phyloP scores from a whole-genome alignment of 2,888 invertebrate species.

The Machimus rusticus region DNA sequence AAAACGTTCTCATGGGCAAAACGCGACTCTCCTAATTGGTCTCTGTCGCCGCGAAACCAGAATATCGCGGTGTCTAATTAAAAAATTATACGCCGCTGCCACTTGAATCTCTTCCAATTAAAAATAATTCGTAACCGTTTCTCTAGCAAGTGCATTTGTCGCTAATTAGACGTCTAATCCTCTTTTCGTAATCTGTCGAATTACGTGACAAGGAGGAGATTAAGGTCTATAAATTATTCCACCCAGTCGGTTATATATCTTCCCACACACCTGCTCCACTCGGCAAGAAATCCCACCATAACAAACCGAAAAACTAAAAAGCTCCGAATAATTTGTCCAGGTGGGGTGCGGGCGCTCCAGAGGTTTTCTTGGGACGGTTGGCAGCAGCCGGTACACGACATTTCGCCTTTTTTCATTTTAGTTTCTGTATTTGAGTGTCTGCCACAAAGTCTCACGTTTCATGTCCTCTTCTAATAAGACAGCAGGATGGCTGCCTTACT shows the following conservation, averaged over 20 bases:
- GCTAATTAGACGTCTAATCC: slow-evolving; percentile 38
- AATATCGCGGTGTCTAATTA: background rate
- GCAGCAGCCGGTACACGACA: background rate
- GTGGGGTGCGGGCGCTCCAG: background rate
- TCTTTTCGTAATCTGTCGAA: slow-evolving; percentile 32
- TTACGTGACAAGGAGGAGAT: slow-evolving; percentile 38
- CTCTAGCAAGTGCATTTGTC: slow-evolving; percentile 24
- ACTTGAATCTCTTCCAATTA: slow-evolving; percentile 33
- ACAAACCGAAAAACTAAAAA: slow-evolving; percentile 28
- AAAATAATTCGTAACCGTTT: slow-evolving; percentile 25
- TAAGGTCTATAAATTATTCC: slow-evolving; percentile 30
- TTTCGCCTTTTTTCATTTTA: background rate
- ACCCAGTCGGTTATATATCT: slow-evolving; percentile 1
- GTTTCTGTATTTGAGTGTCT: background rate
- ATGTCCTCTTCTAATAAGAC: slow-evolving; percentile 1
- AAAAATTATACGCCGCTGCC: slow-evolving; percentile 21
- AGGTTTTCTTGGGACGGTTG: background rate
- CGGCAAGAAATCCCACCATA: background rate
- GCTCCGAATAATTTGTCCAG: slow-evolving; percentile 21
- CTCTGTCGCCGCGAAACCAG: background rate
- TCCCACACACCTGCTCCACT: slow-evolving; percentile 14
- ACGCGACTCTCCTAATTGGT: background rate
- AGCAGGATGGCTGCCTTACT: background rate
- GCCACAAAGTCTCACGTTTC: slow-evolving; percentile 13
- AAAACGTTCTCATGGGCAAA: background rate